Evolutionary conservation across 2,797 vertebrate genomes (phyloP), one percentile per base, ranked within the genome.

Genomic region (Pygocentrus nattereri): DNA sequence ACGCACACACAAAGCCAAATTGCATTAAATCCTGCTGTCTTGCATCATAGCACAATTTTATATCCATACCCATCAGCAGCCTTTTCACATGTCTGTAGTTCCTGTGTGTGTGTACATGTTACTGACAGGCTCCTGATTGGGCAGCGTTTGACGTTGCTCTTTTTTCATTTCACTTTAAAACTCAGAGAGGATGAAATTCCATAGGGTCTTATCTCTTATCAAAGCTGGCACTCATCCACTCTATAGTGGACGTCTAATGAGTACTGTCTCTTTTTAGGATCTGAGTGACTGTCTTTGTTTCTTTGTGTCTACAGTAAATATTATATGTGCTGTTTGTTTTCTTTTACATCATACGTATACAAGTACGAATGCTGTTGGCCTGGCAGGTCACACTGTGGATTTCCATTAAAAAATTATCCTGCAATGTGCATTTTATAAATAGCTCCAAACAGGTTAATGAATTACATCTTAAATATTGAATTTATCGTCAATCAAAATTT

Each of bases 131-230:
- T 47, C 62, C 70, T 56, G 70, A 78, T 74, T 41, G 59, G 30
- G 47, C 19, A 0, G n/a, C 65, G n/a, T 68, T 76, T 73, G 67
- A 76, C 8, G 1, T 31, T 27, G 54, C 65, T 54, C 56, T n/a
- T 54, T 84, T 80, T 80, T 72, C 31, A 71, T 75, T 79, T 70
- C 23, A 54, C 56, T 65, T 54, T 25, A 72, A 34, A 18, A 23
- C 25, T 77, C n/a, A 68, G 44, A 52, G 21, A 25, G 6, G 76
- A 83, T 54, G 56, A 89, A 84, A 90, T 85, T 82, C 90, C 88
- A 85, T 85, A 87, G 82, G 88, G 87, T 90, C 89, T 90, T 89
- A 91, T 92, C 85, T 90, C 80, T 84, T 84, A 6, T 65, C 82
- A 83, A 82, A 78, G 82, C 59, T 71, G 18, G 70, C 52, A 38